phyloP scores from a whole-genome alignment of 1,140 invertebrate genomes.

The Heliconius nattereri region DNA sequence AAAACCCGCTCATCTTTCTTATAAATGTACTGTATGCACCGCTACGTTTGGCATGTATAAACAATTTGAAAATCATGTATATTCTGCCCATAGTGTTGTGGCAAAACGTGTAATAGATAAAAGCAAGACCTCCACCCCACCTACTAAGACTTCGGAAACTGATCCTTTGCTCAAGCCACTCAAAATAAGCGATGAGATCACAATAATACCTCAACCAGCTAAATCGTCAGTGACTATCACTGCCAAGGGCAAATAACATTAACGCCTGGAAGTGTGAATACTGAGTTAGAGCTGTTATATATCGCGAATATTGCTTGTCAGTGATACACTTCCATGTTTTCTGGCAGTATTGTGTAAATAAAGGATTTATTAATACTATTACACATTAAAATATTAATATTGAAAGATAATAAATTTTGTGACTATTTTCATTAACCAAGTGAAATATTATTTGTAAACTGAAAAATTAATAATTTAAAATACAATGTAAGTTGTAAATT shows the following conservation, averaged over 20 bases:
- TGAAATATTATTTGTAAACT: constrained; percentile 64
- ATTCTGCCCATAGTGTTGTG: constrained; percentile 95
- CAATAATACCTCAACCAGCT: constrained; percentile 93
- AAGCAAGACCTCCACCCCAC: constrained; percentile 80
- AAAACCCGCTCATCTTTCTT: constrained; percentile 95
- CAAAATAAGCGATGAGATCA: constrained; percentile 96
- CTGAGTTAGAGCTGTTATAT: constrained; percentile 45
- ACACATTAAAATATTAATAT: constrained; percentile 56
- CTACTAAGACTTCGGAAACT: constrained; percentile 80
- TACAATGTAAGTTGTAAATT: constrained; percentile 65
- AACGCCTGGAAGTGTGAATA: constrained; percentile 53
- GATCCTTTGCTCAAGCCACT: constrained; percentile 90
- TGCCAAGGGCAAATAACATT: constrained; percentile 74
- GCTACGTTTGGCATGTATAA: constrained; percentile 98
- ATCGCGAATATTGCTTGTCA: constrained; percentile 50
- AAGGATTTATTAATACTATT: constrained; percentile 46
- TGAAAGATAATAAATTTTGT: constrained; percentile 57
- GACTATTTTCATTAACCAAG: constrained; percentile 60
- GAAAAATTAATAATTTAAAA: constrained; percentile 47
- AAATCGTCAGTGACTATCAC: constrained; percentile 71
- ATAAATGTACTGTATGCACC: constrained; percentile 97
- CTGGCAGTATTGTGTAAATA: constrained; percentile 78
- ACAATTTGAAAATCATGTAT: constrained; percentile 97
- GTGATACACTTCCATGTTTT: constrained; percentile 61
- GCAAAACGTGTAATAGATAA: constrained; percentile 92